Conservation (phyloP, 2,888 invertebrate species). For the Brachycybe producta region DNA sequence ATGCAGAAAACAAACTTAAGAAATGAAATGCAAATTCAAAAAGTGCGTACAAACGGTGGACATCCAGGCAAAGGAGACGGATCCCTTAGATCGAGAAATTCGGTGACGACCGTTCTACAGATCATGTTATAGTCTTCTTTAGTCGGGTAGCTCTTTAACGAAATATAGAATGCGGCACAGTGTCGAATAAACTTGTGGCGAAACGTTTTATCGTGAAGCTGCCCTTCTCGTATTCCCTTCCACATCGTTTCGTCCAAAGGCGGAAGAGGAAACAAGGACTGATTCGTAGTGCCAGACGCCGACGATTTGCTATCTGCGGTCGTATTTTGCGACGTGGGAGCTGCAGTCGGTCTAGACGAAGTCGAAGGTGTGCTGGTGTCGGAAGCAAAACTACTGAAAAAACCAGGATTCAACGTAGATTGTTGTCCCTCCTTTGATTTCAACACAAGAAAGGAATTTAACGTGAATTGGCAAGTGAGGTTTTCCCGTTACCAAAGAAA, state of each 20-base stretch:
- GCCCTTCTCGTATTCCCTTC: slow-evolving; percentile 11
- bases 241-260: slow-evolving; percentile 8
- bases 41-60: slow-evolving; percentile 15
- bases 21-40: neutral
- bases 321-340: too few species aligned
- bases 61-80: slow-evolving; percentile 12
- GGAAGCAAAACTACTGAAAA: too few species aligned
- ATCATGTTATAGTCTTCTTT: slow-evolving; percentile 16
- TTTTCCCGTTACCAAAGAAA: too few species aligned
- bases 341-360: neutral
- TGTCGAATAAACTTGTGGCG: slow-evolving; percentile 7
- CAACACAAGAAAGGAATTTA: too few species aligned
- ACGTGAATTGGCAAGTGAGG: too few species aligned
- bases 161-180: slow-evolving; percentile 13
- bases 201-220: slow-evolving; percentile 9
- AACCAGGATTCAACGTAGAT: too few species aligned
- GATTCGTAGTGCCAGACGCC: neutral
- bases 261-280: slow-evolving; percentile 15
- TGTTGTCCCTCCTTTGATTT: too few species aligned
- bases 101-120: slow-evolving; percentile 10
- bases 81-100: slow-evolving; percentile 14
- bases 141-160: slow-evolving; percentile 14
- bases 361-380: neutral
- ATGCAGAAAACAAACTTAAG: neutral
- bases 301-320: neutral